Evolutionary conservation across 2,797 vertebrate genomes (phyloP).

Genomic region (Pristis pectinata): DNA sequence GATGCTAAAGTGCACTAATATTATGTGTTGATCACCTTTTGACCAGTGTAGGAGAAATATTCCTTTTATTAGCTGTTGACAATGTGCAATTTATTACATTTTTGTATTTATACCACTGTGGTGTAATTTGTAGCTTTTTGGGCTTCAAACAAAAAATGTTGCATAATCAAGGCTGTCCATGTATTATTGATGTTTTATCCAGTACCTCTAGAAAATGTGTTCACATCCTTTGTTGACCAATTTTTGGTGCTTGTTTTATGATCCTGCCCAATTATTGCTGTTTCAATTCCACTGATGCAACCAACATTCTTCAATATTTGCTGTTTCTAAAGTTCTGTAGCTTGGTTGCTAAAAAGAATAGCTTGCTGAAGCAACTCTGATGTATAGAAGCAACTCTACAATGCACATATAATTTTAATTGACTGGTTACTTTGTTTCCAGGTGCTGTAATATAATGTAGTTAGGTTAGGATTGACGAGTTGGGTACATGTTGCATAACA

Average conservation of each 20-base stretch:
- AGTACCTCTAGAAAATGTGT: neutral
- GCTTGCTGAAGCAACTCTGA: neutral
- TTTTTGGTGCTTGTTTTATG: neutral
- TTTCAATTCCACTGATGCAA: neutral
- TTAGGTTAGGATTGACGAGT: neutral
- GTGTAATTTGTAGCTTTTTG: neutral
- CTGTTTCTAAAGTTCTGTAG: neutral
- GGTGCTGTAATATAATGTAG: neutral
- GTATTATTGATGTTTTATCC: neutral
- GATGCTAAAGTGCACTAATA: neutral
- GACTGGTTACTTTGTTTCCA: neutral
- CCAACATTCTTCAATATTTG: neutral
- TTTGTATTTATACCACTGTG: neutral
- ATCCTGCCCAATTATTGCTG: neutral
- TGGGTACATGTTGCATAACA: neutral
- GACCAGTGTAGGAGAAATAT: neutral
- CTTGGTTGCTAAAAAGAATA: neutral
- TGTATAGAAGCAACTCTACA: neutral
- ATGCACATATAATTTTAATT: neutral
- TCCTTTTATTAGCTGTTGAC: neutral
- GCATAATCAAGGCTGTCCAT: neutral
- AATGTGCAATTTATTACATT: neutral
- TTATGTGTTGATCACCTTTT: too few relatives aligned
- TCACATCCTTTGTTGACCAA: neutral
- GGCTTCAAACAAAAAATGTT: neutral